Evolutionary conservation across 1,140 invertebrate species (phyloP).

Genomic region (Neodiprion fabricii): DNA sequence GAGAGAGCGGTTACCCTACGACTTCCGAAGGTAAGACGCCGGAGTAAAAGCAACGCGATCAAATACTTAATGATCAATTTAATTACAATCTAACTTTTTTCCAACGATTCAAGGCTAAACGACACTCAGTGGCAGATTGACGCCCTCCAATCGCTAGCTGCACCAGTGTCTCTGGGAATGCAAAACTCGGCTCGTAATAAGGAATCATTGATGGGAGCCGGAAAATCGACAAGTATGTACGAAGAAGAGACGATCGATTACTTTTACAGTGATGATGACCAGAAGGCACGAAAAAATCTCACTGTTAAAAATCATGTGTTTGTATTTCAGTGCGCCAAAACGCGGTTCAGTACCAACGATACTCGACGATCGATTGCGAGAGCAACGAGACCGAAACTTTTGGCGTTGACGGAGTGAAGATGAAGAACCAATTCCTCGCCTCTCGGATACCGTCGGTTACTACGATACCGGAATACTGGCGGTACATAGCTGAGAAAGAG

Average conservation of each 20-base stretch:
- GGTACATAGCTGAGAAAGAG: slow-evolving; percentile 79
- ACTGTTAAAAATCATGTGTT: too few relatives aligned
- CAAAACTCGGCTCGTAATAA: too few relatives aligned
- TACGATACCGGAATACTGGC: slow-evolving; percentile 92
- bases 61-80: too few relatives aligned
- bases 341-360: too few relatives aligned
- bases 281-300: too few relatives aligned
- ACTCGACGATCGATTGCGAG: slow-evolving; percentile 35
- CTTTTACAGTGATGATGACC: too few relatives aligned
- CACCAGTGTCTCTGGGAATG: neutral
- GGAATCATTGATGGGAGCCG: too few relatives aligned
- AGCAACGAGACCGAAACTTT: slow-evolving; percentile 44
- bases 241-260: too few relatives aligned
- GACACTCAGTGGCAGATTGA: slow-evolving; percentile 39
- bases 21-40: slow-evolving; percentile 34
- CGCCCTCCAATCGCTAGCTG: slow-evolving; percentile 28
- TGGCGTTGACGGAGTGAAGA: slow-evolving; percentile 43
- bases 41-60: too few relatives aligned
- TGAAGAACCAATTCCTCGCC: slow-evolving; percentile 81
- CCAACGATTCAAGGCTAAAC: slow-evolving; percentile 28
- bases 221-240: too few relatives aligned
- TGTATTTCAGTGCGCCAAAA: too few relatives aligned
- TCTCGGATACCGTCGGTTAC: slow-evolving; percentile 87
- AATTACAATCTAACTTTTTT: too few relatives aligned
- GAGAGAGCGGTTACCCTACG: slow-evolving; percentile 33